phyloP scores from a whole-genome alignment of 1,140 invertebrate species.

The Cydia strobilella region DNA sequence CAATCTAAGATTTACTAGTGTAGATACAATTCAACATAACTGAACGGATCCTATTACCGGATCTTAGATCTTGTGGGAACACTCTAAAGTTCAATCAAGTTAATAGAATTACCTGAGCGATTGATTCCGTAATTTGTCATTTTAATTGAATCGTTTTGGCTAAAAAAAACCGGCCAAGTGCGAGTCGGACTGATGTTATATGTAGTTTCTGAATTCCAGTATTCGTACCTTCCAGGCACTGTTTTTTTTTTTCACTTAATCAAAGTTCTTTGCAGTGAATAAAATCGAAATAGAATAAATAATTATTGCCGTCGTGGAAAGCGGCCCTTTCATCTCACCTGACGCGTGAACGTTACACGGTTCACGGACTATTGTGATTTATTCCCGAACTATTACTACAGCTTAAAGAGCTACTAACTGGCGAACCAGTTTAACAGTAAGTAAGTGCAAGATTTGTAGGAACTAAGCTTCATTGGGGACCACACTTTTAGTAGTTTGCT shows the following conservation, averaged over 20 bases:
- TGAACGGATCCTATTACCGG: not conserved
- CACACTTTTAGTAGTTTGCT: no score
- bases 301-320: not conserved
- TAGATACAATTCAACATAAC: constrained; percentile 13
- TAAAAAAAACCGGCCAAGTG: no score
- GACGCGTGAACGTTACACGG: constrained; percentile 4
- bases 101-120: not conserved
- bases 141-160: not conserved
- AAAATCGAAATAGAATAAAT: not conserved
- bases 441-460: no score
- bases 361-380: constrained; percentile 5
- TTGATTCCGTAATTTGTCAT: not conserved
- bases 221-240: no score
- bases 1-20: constrained; percentile 19
- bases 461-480: no score
- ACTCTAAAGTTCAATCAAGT: not conserved
- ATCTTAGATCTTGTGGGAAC: constrained; percentile 19
- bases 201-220: no score
- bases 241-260: not conserved
- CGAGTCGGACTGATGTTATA: no score
- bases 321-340: not conserved
- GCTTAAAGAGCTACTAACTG: no score
- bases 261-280: not conserved
- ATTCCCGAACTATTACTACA: not conserved
- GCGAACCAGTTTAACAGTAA: no score